A percentile compares a stretch with the other conserved stretches of the same genome.
These are phyloP conservation scores for Bradysia coprophila DNA, from an alignment of 1,140 invertebrate species.

Conservation along the genomic window DNA sequence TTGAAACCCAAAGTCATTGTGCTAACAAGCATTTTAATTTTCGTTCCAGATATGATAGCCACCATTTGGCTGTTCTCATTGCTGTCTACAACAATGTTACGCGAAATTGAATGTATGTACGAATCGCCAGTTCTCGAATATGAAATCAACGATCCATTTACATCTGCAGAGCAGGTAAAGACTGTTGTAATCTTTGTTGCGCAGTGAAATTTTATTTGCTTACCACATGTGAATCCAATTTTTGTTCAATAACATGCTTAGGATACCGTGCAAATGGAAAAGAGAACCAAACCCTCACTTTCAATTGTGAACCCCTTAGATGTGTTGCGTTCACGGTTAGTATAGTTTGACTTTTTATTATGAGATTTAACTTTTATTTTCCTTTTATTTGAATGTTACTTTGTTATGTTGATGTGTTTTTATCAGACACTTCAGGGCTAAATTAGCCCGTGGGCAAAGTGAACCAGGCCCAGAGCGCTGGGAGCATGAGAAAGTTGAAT, in stretches of 20 bases:
- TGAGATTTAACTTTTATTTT: too few species aligned
- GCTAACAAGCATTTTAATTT: conserved; percentile 1
- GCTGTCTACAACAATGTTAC: neutral
- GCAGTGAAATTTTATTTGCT: neutral
- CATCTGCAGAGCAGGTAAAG: neutral
- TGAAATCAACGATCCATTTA: neutral
- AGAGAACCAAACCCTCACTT: conserved; percentile 43
- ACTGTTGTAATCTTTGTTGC: neutral
- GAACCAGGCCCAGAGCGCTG: too few species aligned
- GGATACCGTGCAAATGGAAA: conserved; percentile 12
- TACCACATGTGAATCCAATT: neutral
- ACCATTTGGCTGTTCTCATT: neutral
- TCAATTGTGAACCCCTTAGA: conserved; percentile 63
- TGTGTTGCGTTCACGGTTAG: conserved; percentile 48
- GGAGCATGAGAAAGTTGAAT: too few species aligned
- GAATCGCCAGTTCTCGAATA: neutral
- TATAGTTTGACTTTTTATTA: too few species aligned
- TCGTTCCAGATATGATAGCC: conserved; percentile 1
- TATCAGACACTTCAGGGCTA: too few species aligned
- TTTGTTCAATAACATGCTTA: neutral
- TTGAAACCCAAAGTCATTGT: too few species aligned
- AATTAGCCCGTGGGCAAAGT: too few species aligned
- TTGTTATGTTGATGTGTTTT: too few species aligned
- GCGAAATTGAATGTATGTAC: conserved; percentile 1
- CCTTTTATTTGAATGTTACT: too few species aligned